A percentile compares a stretch with the other conserved stretches of the same genome.
These are phyloP conservation scores for Xylocampa areola DNA, from an alignment of 2,888 invertebrate genomes.

Conservation along the genomic window DNA sequence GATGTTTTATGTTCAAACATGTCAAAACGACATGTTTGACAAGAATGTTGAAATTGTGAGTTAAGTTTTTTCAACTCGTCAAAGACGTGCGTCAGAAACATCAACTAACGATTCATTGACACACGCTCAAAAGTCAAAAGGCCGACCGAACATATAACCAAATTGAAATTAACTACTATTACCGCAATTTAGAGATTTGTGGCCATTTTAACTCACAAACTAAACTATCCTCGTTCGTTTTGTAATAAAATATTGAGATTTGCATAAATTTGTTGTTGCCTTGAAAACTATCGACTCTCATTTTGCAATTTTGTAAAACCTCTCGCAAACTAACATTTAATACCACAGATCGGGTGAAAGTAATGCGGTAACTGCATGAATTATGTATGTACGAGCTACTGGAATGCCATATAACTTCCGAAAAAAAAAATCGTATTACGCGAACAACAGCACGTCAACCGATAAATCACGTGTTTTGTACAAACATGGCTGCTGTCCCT, in stretches of 20 bases:
- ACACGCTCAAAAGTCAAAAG: constrained; percentile 37
- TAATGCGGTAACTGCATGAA: constrained; percentile 72
- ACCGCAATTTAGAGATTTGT: constrained; percentile 41
- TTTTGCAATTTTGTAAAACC: constrained; percentile 45
- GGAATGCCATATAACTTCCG: constrained; percentile 66
- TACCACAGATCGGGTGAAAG: constrained; percentile 69
- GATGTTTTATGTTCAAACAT: constrained; percentile 19
- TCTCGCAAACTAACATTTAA: constrained; percentile 53
- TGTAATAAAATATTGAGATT: constrained; percentile 44
- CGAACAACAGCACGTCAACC: constrained; percentile 49
- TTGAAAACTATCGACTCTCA: constrained; percentile 30
- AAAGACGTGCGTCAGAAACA: constrained; percentile 30
- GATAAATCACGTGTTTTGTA: constrained; percentile 48
- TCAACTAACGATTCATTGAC: constrained; percentile 30
- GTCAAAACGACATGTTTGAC: constrained; percentile 13
- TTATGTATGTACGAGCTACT: constrained; percentile 65
- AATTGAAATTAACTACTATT: constrained; percentile 43
- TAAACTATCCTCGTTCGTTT: constrained; percentile 35
- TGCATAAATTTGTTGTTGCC: constrained; percentile 41
- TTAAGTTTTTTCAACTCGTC: constrained; percentile 30
- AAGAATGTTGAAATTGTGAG: constrained; percentile 24
- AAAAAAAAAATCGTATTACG: constrained; percentile 64
- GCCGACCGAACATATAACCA: constrained; percentile 50
- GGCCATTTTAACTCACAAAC: constrained; percentile 32
- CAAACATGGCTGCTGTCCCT: constrained; percentile 44